Conservation (phyloP, 53 echinoderm and acorn worm genomes). For the Crossaster papposus region DNA sequence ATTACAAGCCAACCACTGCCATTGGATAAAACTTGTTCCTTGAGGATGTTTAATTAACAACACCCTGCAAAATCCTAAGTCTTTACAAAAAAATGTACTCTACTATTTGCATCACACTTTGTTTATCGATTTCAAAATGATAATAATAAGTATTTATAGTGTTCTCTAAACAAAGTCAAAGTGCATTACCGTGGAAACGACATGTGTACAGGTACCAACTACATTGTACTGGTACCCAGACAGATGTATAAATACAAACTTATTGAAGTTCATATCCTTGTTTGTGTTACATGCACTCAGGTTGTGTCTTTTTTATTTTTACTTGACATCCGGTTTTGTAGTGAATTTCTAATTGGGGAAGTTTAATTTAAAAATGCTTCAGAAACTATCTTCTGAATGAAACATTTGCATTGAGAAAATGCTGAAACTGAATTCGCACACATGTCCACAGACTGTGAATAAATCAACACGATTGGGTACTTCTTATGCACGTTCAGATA, state of each 20-base stretch:
- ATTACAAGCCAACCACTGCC: no score
- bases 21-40: neutral
- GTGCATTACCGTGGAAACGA: neutral
- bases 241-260: neutral
- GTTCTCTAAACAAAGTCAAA: neutral
- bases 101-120: neutral
- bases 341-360: no score
- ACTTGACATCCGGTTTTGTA: no score
- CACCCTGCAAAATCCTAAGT: no score
- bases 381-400: no score
- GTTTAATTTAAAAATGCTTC: no score
- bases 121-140: neutral
- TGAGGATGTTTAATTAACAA: neutral
- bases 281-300: neutral
- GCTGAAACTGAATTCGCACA: no score
- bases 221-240: neutral
- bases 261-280: neutral
- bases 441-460: no score
- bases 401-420: no score
- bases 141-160: neutral
- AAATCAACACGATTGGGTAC: no score
- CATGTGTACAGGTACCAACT: neutral
- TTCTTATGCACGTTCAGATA: no score
- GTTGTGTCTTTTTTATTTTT: no score
- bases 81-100: neutral